Evolutionary conservation across 1,140 invertebrate genomes (phyloP).

Genomic region (Campodea augens): DNA sequence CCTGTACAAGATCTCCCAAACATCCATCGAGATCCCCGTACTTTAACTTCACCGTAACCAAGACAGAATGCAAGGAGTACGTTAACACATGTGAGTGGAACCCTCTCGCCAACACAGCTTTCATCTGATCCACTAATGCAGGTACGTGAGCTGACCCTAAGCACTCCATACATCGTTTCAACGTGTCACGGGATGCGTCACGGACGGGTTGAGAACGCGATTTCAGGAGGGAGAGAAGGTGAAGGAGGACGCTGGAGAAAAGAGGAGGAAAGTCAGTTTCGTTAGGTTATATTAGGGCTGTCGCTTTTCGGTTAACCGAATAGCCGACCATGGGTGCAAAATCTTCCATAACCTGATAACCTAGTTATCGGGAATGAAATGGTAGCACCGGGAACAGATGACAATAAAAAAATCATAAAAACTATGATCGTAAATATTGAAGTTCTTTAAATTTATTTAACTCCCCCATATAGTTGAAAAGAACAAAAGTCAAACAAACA

Average conservation of each 20-base stretch:
- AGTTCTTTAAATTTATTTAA: too few species aligned
- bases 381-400: too few species aligned
- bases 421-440: too few species aligned
- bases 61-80: slow-evolving; percentile 65
- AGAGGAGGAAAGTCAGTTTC: slow-evolving; percentile 12
- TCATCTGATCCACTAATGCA: slow-evolving; percentile 60
- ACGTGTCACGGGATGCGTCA: slow-evolving; percentile 60
- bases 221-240: slow-evolving; percentile 71
- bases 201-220: slow-evolving; percentile 75
- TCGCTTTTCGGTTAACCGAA: too few species aligned
- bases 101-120: slow-evolving; percentile 58
- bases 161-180: slow-evolving; percentile 69
- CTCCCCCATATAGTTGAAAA: too few species aligned
- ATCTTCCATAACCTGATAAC: too few species aligned
- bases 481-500: too few species aligned
- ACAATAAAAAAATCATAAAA: too few species aligned
- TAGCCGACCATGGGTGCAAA: too few species aligned
- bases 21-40: slow-evolving; percentile 56
- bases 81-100: slow-evolving; percentile 86
- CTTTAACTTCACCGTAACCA: slow-evolving; percentile 51
- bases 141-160: slow-evolving; percentile 66
- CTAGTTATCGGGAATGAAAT: too few species aligned
- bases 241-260: slow-evolving; percentile 59
- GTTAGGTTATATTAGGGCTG: too few species aligned
- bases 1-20: too few species aligned